These are phyloP conservation scores for Panonychus citri DNA, from an alignment of 1,140 invertebrate genomes.

Conservation along the genomic window DNA sequence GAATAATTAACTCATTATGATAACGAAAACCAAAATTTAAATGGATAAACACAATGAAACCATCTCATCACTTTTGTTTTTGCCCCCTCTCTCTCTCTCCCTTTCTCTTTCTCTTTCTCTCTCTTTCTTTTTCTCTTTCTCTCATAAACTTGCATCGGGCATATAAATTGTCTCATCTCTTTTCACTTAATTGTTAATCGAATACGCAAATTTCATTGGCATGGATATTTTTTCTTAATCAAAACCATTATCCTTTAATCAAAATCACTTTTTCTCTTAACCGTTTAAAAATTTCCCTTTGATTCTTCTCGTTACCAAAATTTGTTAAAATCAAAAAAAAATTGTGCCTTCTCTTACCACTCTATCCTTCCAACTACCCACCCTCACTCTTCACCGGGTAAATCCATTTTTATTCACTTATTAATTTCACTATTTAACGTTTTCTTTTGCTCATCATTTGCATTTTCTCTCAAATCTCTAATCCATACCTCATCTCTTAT, in stretches of 20 bases:
- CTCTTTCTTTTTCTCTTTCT: neutral
- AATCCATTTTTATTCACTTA: too few relatives aligned
- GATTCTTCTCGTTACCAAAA: neutral
- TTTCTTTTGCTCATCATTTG: too few relatives aligned
- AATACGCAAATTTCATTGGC: neutral
- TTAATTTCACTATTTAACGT: too few relatives aligned
- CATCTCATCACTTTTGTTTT: too few relatives aligned
- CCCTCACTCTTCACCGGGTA: too few relatives aligned
- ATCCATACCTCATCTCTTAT: too few relatives aligned
- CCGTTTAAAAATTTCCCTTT: neutral
- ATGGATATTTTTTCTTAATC: neutral
- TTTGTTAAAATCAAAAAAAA: neutral
- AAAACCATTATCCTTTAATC: neutral
- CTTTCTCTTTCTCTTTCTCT: neutral
- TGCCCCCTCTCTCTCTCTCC: neutral
- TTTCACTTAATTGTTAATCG: neutral
- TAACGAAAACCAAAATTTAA: too few relatives aligned
- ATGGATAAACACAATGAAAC: too few relatives aligned
- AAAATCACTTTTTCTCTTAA: neutral
- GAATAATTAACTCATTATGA: too few relatives aligned
- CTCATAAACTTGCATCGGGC: neutral
- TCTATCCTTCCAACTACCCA: too few relatives aligned
- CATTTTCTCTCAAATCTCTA: too few relatives aligned
- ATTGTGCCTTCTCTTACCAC: too few relatives aligned
- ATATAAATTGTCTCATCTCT: neutral